These are phyloP conservation scores for Gadopsis bispinosus DNA, from an alignment of 2,797 vertebrate genomes.

Conservation along the genomic window DNA sequence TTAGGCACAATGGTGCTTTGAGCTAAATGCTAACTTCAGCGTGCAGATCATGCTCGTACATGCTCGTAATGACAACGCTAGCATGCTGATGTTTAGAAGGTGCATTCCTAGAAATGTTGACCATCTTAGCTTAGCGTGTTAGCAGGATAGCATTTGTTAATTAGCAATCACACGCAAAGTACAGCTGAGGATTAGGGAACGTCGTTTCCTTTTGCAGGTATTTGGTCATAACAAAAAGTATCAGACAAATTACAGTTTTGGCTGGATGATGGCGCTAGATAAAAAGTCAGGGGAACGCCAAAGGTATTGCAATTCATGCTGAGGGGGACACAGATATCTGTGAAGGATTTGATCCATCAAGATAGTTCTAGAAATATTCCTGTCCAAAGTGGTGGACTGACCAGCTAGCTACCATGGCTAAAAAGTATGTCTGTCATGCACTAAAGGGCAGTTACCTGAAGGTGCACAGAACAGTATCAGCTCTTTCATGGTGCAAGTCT, in stretches of 20 bases:
- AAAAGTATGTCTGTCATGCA: constrained; percentile 4
- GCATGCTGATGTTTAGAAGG: background rate
- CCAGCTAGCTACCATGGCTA: background rate
- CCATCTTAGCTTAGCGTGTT: background rate
- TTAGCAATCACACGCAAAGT: background rate
- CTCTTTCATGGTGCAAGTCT: constrained; percentile 10
- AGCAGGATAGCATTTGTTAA: constrained; percentile 1
- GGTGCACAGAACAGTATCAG: background rate
- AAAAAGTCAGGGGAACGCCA: background rate
- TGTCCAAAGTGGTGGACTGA: background rate
- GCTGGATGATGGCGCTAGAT: background rate
- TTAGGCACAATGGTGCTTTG: background rate
- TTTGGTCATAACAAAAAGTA: background rate
- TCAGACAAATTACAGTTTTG: background rate
- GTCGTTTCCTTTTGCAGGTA: background rate
- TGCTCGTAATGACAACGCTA: too few relatives aligned
- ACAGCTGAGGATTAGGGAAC: background rate
- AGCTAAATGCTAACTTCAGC: background rate
- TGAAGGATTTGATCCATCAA: background rate
- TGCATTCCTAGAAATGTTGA: background rate
- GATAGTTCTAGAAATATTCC: background rate
- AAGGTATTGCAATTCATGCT: background rate
- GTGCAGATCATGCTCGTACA: background rate
- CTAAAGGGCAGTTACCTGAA: constrained; percentile 3
- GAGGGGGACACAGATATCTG: background rate